Evolutionary conservation across 1,140 invertebrate species (phyloP), one percentile per base, ranked within the genome.

Genomic region (Protaetia brevitarsis): DNA sequence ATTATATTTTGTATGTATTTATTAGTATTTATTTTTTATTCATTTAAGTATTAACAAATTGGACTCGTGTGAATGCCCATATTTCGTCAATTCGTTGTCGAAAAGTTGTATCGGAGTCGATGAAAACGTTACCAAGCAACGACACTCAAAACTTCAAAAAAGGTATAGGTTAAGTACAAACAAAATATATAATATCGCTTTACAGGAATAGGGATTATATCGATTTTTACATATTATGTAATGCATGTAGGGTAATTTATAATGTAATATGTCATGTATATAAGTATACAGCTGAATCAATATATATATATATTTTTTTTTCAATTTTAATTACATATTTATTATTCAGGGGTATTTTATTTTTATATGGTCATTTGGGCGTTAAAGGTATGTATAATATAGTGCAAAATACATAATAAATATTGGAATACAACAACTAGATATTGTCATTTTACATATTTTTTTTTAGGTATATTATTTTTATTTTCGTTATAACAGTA

Each of bases 331-430:
- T n/a, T n/a, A n/a, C n/a, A n/a, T n/a, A n/a, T n/a, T n/a, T n/a
- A n/a, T n/a, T n/a, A n/a, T n/a, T n/a, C n/a, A n/a, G n/a, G n/a
- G n/a, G n/a, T n/a, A n/a, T n/a, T n/a, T 45, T 23, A 23, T 21
- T 51, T 51, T 51, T 19, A n/a, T n/a, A n/a, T n/a, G n/a, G n/a
- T n/a, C n/a, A 51, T 51, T 51, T 7, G 41, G 41, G 41, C 41
- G 11, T 51, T 51, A 23, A 51, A 23, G 41, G 21, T 51, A 51
- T 51, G 19, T 51, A 51, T 16, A 10, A 51, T 19, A 51, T 23
- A 51, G 41, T 51, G 41, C 41, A 51, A 51, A 51, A 51, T 51
- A 51, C 41, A 51, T 51, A 21, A 51, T 51, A 51, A 51, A 51
- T 51, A 51, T 51, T 51, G 41, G 41, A 51, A 23, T 51, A 51